Evolutionary conservation across 2,797 vertebrate species (phyloP).

Genomic region (Poecilia picta): DNA sequence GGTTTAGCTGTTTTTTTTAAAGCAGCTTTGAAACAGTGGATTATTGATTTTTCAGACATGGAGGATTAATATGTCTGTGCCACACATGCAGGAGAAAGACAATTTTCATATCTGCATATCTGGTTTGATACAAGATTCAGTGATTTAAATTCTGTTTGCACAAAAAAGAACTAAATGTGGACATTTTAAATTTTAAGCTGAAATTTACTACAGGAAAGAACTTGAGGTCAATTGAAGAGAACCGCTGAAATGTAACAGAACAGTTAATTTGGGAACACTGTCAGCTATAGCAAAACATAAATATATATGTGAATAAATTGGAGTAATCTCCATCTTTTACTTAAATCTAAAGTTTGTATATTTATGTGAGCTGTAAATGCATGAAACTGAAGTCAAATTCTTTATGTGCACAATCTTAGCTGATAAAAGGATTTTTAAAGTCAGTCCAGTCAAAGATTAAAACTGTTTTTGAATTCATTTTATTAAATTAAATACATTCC

Average conservation of each 20-base stretch:
- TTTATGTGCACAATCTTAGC: not conserved
- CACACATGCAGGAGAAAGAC: not conserved
- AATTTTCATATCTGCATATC: not conserved
- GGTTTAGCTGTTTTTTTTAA: slow-evolving; percentile 18
- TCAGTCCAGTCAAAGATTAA: not conserved
- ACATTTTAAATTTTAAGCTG: not conserved
- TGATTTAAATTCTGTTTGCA: not conserved
- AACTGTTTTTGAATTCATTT: not conserved
- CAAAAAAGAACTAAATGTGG: not conserved
- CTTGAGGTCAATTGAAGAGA: not conserved
- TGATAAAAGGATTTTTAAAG: not conserved
- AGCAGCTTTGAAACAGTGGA: slow-evolving; percentile 38
- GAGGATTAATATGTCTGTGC: slow-evolving; percentile 25
- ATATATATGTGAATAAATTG: too few species aligned
- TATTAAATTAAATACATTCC: not conserved
- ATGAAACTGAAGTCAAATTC: not conserved
- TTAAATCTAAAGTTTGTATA: not conserved
- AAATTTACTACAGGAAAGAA: not conserved
- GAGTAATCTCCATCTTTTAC: too few species aligned
- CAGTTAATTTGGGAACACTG: not conserved
- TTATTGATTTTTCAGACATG: slow-evolving; percentile 51
- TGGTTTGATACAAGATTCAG: not conserved
- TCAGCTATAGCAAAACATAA: not conserved
- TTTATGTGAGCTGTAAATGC: not conserved
- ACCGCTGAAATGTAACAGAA: not conserved